Conservation (phyloP, 2,113 vertebrate species). For the Nestor notabilis region DNA sequence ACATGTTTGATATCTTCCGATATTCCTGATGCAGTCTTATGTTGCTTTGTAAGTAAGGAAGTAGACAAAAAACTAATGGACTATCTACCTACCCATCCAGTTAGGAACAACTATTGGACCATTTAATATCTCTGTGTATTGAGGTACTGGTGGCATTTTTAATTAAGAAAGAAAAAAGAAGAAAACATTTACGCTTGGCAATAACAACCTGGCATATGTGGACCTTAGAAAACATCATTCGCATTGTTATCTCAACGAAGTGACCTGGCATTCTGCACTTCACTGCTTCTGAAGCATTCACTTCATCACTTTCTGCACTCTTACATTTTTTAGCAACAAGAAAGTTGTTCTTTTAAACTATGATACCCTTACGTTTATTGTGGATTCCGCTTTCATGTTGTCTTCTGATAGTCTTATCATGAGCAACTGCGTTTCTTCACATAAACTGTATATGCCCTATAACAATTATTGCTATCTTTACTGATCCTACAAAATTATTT, state of each 20-base stretch:
- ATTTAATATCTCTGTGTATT: neutral
- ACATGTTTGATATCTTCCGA: neutral
- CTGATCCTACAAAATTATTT: neutral
- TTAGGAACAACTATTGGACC: neutral
- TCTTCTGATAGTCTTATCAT: neutral
- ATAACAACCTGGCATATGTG: neutral
- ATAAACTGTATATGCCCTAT: neutral
- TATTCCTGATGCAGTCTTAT: neutral
- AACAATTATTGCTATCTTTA: slow-evolving; percentile 1
- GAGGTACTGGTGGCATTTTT: neutral
- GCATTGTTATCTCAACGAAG: fast-evolving
- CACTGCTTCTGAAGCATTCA: neutral
- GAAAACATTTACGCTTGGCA: neutral
- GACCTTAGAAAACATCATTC: neutral
- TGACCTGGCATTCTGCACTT: neutral
- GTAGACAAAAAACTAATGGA: neutral
- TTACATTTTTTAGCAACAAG: neutral
- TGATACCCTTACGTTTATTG: neutral
- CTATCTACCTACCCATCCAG: neutral
- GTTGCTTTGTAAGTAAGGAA: neutral
- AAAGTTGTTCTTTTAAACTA: neutral
- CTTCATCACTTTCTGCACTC: neutral
- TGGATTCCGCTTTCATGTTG: neutral
- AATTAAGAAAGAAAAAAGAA: neutral
- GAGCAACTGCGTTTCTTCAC: neutral